Evolutionary conservation across 2,113 vertebrate species (phyloP).

Genomic region (Hoplias malabaricus): DNA sequence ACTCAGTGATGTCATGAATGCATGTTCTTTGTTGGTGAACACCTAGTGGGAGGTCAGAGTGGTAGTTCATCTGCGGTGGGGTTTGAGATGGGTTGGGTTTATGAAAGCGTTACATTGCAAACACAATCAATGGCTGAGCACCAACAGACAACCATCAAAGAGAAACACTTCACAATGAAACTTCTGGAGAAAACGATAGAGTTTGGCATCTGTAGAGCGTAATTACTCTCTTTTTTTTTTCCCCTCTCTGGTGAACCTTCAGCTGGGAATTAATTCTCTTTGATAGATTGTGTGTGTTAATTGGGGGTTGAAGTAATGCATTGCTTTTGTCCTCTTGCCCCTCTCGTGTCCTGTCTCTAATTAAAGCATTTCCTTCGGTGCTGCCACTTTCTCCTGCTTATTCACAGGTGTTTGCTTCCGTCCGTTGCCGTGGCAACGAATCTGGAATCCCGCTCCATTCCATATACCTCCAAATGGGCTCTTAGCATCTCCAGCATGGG

Average conservation of each 20-base stretch:
- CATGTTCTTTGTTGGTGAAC: not conserved
- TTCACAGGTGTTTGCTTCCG: slow-evolving; percentile 50
- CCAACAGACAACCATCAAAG: slow-evolving; percentile 22
- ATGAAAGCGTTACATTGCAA: slow-evolving; percentile 2
- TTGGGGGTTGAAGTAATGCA: slow-evolving; percentile 37
- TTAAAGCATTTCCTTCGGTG: slow-evolving; percentile 46
- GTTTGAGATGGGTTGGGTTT: not conserved
- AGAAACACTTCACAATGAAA: slow-evolving; percentile 18
- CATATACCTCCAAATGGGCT: not conserved
- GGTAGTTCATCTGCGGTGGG: not conserved
- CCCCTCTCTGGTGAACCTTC: slow-evolving; percentile 3
- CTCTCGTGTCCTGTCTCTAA: slow-evolving; percentile 40
- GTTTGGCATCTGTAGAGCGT: slow-evolving; percentile 6
- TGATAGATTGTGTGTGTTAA: slow-evolving; percentile 38
- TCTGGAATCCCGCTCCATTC: slow-evolving; percentile 26
- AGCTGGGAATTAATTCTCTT: slow-evolving; percentile 30
- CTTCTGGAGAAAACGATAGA: not conserved
- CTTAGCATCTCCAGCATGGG: not conserved
- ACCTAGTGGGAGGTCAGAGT: not conserved
- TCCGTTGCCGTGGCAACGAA: slow-evolving; percentile 47
- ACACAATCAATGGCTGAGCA: not conserved
- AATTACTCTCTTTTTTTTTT: not conserved
- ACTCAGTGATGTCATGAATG: not conserved
- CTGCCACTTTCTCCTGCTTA: slow-evolving; percentile 20
- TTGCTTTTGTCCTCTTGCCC: slow-evolving; percentile 23